Evolutionary conservation across 2,888 invertebrate species (phyloP).

Genomic region (Miltochrista miniata): DNA sequence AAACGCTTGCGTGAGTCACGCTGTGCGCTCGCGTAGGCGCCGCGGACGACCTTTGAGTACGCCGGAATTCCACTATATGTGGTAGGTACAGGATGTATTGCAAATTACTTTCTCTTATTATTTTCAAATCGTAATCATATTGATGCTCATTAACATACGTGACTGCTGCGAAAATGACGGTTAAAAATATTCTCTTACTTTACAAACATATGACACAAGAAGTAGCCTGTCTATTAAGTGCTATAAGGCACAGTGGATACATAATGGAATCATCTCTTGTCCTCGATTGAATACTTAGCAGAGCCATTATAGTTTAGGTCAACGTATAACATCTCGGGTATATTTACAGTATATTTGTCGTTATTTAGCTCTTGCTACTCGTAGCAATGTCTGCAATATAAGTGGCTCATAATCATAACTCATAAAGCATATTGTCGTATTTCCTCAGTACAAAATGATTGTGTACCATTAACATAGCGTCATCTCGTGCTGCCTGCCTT

Average conservation of each 20-base stretch:
- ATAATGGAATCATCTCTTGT: too few species aligned
- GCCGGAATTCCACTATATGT: not conserved
- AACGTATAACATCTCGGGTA: too few species aligned
- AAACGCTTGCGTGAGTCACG: conserved; percentile 5
- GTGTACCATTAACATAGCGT: not conserved
- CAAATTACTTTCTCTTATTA: conserved; percentile 27
- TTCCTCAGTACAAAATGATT: not conserved
- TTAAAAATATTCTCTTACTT: not conserved
- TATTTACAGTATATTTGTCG: too few species aligned
- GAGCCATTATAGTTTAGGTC: too few species aligned
- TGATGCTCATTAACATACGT: not conserved
- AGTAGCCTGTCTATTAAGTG: too few species aligned
- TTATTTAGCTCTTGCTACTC: too few species aligned
- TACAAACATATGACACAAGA: too few species aligned
- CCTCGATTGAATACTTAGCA: too few species aligned
- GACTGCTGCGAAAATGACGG: too few species aligned
- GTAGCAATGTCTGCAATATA: too few species aligned
- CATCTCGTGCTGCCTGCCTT: not conserved
- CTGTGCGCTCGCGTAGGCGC: not conserved
- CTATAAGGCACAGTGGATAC: too few species aligned
- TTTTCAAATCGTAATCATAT: not conserved
- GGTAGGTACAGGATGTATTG: conserved; percentile 8
- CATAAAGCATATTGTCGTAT: not conserved
- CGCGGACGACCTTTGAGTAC: not conserved
- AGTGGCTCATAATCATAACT: not conserved